Percentiles rank a stretch among this genome's conserved stretches.
Evolutionary conservation across 2,113 vertebrate genomes (phyloP).

Genomic region (Lycaon pictus): DNA sequence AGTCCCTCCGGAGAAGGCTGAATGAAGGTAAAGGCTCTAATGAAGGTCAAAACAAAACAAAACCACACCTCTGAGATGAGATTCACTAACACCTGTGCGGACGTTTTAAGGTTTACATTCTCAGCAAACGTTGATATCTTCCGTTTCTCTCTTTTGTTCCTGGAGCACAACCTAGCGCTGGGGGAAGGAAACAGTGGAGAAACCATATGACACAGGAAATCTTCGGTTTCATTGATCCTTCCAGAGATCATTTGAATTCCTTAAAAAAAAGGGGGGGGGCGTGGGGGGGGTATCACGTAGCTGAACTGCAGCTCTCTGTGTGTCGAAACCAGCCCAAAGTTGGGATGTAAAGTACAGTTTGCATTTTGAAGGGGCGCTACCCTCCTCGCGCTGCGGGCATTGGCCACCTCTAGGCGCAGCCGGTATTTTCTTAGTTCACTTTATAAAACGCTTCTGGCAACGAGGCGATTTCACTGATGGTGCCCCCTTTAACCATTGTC

Average conservation of each 20-base stretch:
- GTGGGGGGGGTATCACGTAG: too few relatives aligned
- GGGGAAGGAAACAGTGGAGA: neutral
- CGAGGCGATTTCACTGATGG: neutral
- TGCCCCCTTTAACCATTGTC: neutral
- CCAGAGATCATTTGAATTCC: neutral
- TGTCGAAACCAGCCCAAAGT: neutral
- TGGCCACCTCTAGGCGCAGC: neutral
- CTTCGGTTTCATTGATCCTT: conserved; percentile 28
- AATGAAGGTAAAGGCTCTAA: conserved; percentile 84
- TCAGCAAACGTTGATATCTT: conserved; percentile 66
- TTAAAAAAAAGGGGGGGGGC: neutral
- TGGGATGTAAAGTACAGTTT: conserved; percentile 28
- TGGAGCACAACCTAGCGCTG: neutral
- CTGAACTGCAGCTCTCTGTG: neutral
- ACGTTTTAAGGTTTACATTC: conserved; percentile 79
- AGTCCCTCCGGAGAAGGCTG: conserved; percentile 66
- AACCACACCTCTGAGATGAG: conserved; percentile 39
- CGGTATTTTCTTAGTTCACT: conserved; percentile 5
- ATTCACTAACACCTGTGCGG: conserved; percentile 79
- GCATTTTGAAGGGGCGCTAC: neutral
- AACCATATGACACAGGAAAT: conserved; percentile 11
- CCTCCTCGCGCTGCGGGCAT: neutral
- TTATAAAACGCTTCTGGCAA: neutral
- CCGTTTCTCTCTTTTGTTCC: conserved; percentile 65
- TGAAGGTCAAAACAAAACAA: conserved; percentile 62